Evolutionary conservation across 1,140 invertebrate species (phyloP).

Genomic region (Drosophila mauritiana): DNA sequence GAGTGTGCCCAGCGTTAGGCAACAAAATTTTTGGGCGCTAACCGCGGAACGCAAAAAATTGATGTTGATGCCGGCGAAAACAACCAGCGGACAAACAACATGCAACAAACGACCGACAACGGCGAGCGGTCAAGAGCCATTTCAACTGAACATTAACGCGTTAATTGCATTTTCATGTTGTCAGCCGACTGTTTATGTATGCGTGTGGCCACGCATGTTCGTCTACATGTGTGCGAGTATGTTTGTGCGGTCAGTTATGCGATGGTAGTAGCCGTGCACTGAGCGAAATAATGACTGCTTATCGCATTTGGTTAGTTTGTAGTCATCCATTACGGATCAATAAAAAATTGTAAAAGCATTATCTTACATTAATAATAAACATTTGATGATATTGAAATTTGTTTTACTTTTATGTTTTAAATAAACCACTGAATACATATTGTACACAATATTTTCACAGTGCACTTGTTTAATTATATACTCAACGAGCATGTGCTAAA

Average conservation of each 20-base stretch:
- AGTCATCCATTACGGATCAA: too few relatives aligned
- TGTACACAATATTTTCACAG: not conserved
- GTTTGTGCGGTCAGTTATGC: constrained; percentile 57
- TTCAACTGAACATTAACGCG: constrained; percentile 75
- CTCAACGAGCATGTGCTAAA: not conserved
- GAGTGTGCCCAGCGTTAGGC: constrained; percentile 36
- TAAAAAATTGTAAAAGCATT: too few relatives aligned
- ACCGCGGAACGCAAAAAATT: constrained; percentile 43
- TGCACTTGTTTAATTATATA: not conserved
- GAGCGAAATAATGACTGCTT: not conserved
- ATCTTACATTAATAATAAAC: too few relatives aligned
- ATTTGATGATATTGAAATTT: too few relatives aligned
- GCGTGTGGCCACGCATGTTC: constrained; percentile 31
- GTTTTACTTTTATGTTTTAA: too few relatives aligned
- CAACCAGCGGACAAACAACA: constrained; percentile 24
- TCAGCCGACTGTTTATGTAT: constrained; percentile 36
- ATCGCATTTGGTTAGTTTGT: too few relatives aligned
- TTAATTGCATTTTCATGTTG: constrained; percentile 83
- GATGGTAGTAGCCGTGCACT: constrained; percentile 21
- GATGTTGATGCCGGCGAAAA: constrained; percentile 20
- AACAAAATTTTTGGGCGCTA: constrained; percentile 33
- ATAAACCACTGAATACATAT: too few relatives aligned
- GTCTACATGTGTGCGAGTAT: constrained; percentile 8
- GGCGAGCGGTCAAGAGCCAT: constrained; percentile 52
- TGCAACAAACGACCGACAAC: constrained; percentile 11